Conservation (phyloP, 2,113 vertebrate genomes). For the Plecturocebus donacophilus region DNA sequence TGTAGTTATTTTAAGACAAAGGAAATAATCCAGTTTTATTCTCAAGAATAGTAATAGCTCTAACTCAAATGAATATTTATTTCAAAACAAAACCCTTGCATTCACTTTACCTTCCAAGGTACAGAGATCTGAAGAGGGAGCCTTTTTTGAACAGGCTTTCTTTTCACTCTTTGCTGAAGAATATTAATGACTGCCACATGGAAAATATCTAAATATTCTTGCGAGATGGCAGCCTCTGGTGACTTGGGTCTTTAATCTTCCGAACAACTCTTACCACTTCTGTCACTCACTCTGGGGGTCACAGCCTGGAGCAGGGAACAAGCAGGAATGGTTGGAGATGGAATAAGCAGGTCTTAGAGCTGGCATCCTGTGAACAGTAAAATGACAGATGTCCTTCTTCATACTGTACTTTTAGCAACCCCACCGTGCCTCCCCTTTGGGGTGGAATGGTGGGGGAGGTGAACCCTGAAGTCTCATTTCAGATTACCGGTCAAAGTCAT, state of each 20-base stretch:
- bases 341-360: background rate
- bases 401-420: background rate
- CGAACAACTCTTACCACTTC: constrained; percentile 21
- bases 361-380: background rate
- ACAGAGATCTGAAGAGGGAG: constrained; percentile 44
- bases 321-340: background rate
- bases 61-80: constrained; percentile 72
- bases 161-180: constrained; percentile 46
- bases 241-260: constrained; percentile 65
- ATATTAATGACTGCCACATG: constrained; percentile 50
- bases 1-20: constrained; percentile 44
- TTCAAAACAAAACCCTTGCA: constrained; percentile 55
- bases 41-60: constrained; percentile 27
- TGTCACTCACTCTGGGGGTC: background rate
- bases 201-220: constrained; percentile 59
- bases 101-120: constrained; percentile 61
- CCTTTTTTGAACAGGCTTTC: constrained; percentile 46
- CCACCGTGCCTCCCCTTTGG: background rate
- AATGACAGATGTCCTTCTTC: background rate
- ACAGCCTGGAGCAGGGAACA: background rate
- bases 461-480: background rate
- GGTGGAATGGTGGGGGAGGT: no score
- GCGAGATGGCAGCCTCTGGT: background rate
- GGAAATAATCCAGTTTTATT: constrained; percentile 29
- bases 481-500: background rate